These are phyloP conservation scores for Chloroclystis v-ata DNA, from an alignment of 2,888 invertebrate genomes.

Conservation along the genomic window DNA sequence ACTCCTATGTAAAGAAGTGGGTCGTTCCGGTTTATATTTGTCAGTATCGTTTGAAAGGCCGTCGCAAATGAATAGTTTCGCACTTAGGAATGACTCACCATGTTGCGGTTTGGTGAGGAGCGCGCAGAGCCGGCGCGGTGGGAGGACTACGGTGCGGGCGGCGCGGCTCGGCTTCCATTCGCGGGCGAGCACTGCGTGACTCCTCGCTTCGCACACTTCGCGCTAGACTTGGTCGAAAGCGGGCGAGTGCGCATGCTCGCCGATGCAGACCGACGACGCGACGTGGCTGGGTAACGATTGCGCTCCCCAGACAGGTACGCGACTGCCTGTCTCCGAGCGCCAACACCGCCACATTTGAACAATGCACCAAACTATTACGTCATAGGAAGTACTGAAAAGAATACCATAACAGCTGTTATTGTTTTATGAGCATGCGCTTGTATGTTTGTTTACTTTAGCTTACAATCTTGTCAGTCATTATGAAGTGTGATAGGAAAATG, in stretches of 20 bases:
- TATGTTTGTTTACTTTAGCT: too few species aligned
- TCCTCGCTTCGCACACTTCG: conserved; percentile 62
- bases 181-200: conserved; percentile 47
- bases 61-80: conserved; percentile 66
- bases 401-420: too few species aligned
- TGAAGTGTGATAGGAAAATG: too few species aligned
- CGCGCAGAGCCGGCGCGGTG: conserved; percentile 70
- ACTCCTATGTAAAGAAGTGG: conserved; percentile 31
- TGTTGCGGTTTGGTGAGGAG: conserved; percentile 70
- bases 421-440: too few species aligned
- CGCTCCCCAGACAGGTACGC: conserved; percentile 64
- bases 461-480: too few species aligned
- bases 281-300: conserved; percentile 72
- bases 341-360: conserved; percentile 43
- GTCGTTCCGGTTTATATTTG: conserved; percentile 42
- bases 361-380: conserved; percentile 58
- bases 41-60: conserved; percentile 47
- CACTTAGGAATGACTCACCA: conserved; percentile 74
- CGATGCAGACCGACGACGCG: conserved; percentile 74
- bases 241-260: conserved; percentile 64
- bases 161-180: conserved; percentile 57
- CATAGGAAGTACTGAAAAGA: conserved; percentile 29
- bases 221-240: conserved; percentile 50
- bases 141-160: conserved; percentile 69
- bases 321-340: conserved; percentile 66